Percentiles rank a stretch among this genome's conserved stretches.
These are phyloP conservation scores for Thysanoteuthis rhombus DNA, from an alignment of 2,888 invertebrate species.

Conservation along the genomic window DNA sequence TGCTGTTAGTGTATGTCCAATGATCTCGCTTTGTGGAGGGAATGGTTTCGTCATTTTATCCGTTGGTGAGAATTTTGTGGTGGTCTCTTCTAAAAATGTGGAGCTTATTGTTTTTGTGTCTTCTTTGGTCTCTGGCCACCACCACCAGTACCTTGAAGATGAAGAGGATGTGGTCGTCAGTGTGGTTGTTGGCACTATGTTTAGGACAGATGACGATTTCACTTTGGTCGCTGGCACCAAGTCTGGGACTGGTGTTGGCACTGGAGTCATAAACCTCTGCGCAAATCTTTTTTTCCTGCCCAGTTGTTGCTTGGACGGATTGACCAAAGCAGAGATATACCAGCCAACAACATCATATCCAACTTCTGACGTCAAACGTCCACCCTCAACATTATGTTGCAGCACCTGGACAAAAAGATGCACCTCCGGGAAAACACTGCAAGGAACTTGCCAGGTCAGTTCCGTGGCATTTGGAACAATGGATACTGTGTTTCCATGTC, in stretches of 20 bases:
- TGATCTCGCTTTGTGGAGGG: not conserved
- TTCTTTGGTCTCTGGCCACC: not conserved
- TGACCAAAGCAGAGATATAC: constrained; percentile 40
- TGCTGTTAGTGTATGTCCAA: not conserved
- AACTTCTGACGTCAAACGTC: constrained; percentile 40
- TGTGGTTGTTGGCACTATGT: constrained; percentile 35
- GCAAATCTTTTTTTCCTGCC: constrained; percentile 32
- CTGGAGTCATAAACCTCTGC: constrained; percentile 32
- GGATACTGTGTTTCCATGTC: constrained; percentile 36
- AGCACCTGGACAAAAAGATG: constrained; percentile 40
- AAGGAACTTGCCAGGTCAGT: constrained; percentile 41
- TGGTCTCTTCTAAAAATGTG: not conserved
- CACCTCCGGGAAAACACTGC: constrained; percentile 38
- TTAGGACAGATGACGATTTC: constrained; percentile 35
- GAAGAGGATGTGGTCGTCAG: too few species aligned
- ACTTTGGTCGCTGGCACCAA: constrained; percentile 36
- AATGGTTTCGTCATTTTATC: not conserved
- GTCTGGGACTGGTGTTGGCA: constrained; percentile 37
- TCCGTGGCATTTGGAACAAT: constrained; percentile 37
- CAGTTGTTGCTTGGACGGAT: not conserved
- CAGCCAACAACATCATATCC: constrained; percentile 39
- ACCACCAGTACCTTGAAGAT: not conserved
- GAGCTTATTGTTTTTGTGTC: not conserved
- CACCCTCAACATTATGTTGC: constrained; percentile 43
- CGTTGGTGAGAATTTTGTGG: too few species aligned